Evolutionary conservation across 2,888 invertebrate genomes (phyloP), one percentile per base, ranked within the genome.

Genomic region (Strigamia maritima): DNA sequence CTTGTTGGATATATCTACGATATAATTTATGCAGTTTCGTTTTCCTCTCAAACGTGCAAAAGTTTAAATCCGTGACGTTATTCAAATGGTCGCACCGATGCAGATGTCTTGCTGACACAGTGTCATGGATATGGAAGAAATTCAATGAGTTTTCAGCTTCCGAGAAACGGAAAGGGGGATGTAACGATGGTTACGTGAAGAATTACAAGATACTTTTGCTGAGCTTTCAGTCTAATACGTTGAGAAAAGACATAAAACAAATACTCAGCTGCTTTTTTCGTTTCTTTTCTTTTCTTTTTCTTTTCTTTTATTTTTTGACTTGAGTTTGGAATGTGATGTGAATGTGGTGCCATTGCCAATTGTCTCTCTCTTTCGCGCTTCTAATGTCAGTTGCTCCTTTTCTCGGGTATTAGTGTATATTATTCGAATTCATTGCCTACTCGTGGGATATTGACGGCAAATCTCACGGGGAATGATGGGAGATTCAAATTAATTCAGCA

Each of bases 61-160:
- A 70, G 70, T 70, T 70, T 70, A 70, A 70, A 70, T 70, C 70
- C 70, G 70, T 70, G 70, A 70, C 70, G 70, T 70, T 70, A 70
- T 70, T 26, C 70, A 70, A 70, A 70, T 70, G 70, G 70, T 70
- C 28, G 70, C 26, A 28, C 26, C 70, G 70, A 70, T 70, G 70
- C 70, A 70, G 70, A 70, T 70, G 70, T 70, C 70, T 70, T 70
- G 70, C 70, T 70, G 70, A 70, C 70, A 70, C 70, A 70, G 70
- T 70, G 70, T 70, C 70, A 70, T 24, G 70, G 70, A 70, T 70
- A 70, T 70, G 70, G 70, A 70, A 70, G 70, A 70, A n/a, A 70
- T 70, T 70, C 70, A 70, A 70, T 70, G 70, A 70, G 70, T 70
- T 70, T 70, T 70, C 70, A 28, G 26, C 70, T 70, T 70, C 70